phyloP scores from a whole-genome alignment of 2,113 vertebrate species.

The Steatornis caripensis region DNA sequence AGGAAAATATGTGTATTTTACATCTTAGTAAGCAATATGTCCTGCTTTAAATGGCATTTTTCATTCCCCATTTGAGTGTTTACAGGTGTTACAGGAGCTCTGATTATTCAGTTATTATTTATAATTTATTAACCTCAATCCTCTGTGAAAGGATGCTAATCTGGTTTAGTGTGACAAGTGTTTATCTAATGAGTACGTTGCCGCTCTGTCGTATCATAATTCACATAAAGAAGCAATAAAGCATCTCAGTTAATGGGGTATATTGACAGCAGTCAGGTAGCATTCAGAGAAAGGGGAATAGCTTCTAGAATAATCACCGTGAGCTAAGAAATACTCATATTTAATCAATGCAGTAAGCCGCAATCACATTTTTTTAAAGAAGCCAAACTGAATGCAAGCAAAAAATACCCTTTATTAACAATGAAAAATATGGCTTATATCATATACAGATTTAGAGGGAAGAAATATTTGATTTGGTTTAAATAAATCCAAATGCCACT shows the following conservation, averaged over 20 bases:
- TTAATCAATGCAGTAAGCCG: neutral
- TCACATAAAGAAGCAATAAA: neutral
- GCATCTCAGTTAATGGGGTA: neutral
- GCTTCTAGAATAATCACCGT: neutral
- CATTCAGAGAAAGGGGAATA: neutral
- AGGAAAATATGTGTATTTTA: neutral
- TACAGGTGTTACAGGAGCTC: neutral
- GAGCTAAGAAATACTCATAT: neutral
- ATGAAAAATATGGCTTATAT: neutral
- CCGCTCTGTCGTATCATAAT: neutral
- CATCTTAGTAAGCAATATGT: neutral
- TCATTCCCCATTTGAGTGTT: neutral
- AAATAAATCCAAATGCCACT: neutral
- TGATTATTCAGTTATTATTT: neutral
- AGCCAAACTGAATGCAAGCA: neutral
- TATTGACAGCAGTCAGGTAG: neutral
- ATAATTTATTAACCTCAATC: neutral
- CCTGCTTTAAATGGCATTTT: neutral
- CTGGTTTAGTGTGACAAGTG: neutral
- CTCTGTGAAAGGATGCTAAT: neutral
- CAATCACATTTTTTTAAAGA: neutral
- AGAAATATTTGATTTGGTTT: neutral
- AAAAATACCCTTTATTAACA: fast-evolving
- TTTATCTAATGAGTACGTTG: neutral
- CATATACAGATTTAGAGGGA: neutral